These are phyloP conservation scores for Nyctereutes procyonoides DNA, from an alignment of 2,113 vertebrate species.

Conservation along the genomic window DNA sequence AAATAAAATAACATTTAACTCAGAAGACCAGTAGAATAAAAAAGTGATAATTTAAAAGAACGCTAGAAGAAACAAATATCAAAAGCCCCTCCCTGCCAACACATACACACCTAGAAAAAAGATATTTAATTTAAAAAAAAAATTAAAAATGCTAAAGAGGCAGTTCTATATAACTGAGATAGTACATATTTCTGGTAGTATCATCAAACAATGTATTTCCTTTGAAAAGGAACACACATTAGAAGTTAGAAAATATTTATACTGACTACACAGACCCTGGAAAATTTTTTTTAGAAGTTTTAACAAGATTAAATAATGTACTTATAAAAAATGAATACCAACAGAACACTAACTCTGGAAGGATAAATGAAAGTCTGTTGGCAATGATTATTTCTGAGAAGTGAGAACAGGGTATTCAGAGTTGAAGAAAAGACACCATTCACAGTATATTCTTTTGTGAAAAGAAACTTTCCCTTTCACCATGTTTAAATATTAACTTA, in stretches of 20 bases:
- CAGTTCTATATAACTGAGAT: background rate
- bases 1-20: conserved; percentile 40
- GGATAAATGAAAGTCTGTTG: background rate
- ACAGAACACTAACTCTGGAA: background rate
- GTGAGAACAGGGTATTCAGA: background rate
- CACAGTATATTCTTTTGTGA: background rate
- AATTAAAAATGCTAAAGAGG: background rate
- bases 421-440: background rate
- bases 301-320: background rate
- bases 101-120: background rate
- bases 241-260: background rate
- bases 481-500: conserved; percentile 12
- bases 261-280: background rate
- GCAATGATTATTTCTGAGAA: background rate
- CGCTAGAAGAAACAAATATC: background rate
- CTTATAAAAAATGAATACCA: background rate
- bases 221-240: conserved; percentile 24
- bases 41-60: conserved; percentile 12
- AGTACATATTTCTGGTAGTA: background rate
- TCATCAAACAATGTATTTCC: background rate
- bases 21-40: background rate
- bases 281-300: background rate
- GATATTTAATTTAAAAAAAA: background rate
- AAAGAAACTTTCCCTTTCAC: background rate
- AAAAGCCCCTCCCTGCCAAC: background rate